A percentile compares a stretch with the other conserved stretches of the same genome.
Conservation (phyloP, 2,113 vertebrate genomes). For the Hyperopisus bebe region DNA sequence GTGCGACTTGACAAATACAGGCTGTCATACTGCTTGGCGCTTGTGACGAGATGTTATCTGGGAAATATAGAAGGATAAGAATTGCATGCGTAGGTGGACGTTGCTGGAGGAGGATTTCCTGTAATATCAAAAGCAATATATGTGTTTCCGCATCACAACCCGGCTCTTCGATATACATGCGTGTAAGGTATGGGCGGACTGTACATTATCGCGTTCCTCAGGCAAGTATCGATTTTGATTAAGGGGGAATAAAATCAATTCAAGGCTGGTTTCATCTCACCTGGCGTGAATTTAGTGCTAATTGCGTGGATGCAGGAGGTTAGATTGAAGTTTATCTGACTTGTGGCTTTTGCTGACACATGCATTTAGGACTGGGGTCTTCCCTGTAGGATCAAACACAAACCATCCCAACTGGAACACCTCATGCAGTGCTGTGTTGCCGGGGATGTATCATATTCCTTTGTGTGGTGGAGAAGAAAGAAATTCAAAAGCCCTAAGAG, state of each 20-base stretch:
- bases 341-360: constrained; percentile 9
- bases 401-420: not conserved
- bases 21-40: not conserved
- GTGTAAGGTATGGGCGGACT: not conserved
- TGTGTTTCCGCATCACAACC: not conserved
- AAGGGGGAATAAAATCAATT: not conserved
- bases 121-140: not conserved
- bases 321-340: not conserved
- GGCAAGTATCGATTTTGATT: constrained; percentile 7
- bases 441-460: not conserved
- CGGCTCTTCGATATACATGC: not conserved
- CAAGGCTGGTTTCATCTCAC: not conserved
- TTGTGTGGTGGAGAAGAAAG: not conserved
- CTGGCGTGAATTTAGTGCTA: not conserved
- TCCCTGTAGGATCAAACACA: not conserved
- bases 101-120: not conserved
- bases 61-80: not conserved
- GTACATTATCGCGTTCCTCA: not conserved
- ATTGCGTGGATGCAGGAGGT: not conserved
- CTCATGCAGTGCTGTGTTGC: not conserved
- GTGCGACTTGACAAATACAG: not conserved
- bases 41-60: not conserved
- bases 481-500: not conserved
- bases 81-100: not conserved
- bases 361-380: not conserved